Base-by-base conservation (phyloP, 2,113 vertebrate species). In the Platanista minor region DNA sequence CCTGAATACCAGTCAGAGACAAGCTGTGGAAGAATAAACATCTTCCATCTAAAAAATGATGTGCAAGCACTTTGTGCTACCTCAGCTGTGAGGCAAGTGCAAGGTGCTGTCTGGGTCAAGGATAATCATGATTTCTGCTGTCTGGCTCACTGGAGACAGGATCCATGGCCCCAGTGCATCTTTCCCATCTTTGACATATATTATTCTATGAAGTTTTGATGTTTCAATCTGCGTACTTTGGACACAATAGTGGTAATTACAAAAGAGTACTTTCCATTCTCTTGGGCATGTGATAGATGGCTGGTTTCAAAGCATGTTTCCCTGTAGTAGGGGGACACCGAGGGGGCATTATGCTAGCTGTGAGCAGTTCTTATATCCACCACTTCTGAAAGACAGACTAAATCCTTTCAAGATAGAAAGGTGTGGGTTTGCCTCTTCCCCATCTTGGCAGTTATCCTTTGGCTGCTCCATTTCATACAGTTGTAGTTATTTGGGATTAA, bases 401-500 rank as follows among this genome's bases (percentile, higher is more conserved):
- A 96, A 91, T 89, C 90, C 91, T 97, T 96, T 94, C 77, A 96
- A 86, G 85, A 83, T 6, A 49, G 91, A 84, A 94, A 87, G 88
- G 27, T 4, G 92, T 86, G 43, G 96, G 94, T 84, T 97, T 82
- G 59, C 86, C 87, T 86, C 88, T 87, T 89, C 87, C 92, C 64
- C 69, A 31, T 91, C 96, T 91, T 49, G 11, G 93, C 96, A 97
- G 78, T 97, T 96, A 97, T 96, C 92, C 83, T 94, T 77, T 18
- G 57, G 80, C 77, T 96, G 75, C 86, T 96, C 91, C 74, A 61
- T 93, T 97, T 94, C 86, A 54, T 95, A 78, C 36, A 15, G 81
- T 86, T 93, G 74, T 23, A 62, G 89, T 97, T 98, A 89, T 96
- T 97, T 97, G 69, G 92, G 91, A 97, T 96, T 97, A 95, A 96